Base-by-base conservation (phyloP, 1,140 invertebrate species). In the Trichoplusia ni region DNA sequence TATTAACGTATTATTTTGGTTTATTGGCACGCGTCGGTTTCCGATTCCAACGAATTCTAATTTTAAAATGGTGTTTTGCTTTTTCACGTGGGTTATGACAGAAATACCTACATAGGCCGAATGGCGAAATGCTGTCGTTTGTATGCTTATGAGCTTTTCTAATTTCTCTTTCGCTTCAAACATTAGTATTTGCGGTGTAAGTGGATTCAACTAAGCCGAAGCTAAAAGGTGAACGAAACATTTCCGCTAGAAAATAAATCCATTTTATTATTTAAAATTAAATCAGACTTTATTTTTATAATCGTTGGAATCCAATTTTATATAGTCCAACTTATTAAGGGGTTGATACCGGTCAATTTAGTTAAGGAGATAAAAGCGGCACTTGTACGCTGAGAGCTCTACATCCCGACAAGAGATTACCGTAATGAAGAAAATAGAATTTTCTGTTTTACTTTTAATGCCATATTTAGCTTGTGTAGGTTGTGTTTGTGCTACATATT, bases 61-160 rank as follows among this genome's bases (percentile, higher is more conserved):
- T 59, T 70, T 70, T 70, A 54, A 67, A 70, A 49, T 38, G 9
- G 11, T 65, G 62, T 65, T 69, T 65, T 61, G 38, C 49, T 65
- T 69, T 69, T 61, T 58, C 49, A 46, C 47, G 62, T 61, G 62
- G 51, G 44, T 64, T 56, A 42, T 56, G 60, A 51, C 59, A 46
- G 47, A 56, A 67, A 67, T 60, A 60, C 21, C 16, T 51, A 14
- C 35, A n/a, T 38, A 51, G 46, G 21, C 11, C 27, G 59, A 62
- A 37, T 54, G 40, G 27, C 13, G 14, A 53, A 33, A 6, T 44
- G 37, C 54, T 59, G 42, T 47, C 7, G 42, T 4, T 1, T 37
- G 1, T 37, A 1, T 37, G 1, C 2, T 11, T 37, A 1, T 13
- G 25, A 4, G 25, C 21, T 38, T 37, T 40, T 27, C 4, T 4